A percentile compares a stretch with the other conserved stretches of the same genome.
Conservation (phyloP, 1,140 invertebrate genomes). For the Apis florea region DNA sequence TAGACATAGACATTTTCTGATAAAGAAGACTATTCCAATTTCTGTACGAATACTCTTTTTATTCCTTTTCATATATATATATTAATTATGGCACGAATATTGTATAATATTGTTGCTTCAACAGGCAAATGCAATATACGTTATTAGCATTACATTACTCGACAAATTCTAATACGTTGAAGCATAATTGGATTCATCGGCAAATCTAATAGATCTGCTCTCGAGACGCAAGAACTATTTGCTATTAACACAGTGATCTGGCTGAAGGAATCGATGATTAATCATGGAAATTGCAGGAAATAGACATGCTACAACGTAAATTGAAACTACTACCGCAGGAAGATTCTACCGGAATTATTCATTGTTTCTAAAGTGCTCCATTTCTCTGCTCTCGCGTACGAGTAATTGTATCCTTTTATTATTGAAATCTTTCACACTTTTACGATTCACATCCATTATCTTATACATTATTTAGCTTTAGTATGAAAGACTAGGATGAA, state of each 20-base stretch:
- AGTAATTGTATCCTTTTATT: not conserved
- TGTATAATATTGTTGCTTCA: not conserved
- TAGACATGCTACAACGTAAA: not conserved
- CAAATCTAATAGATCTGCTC: not conserved
- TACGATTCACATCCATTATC: too few relatives aligned
- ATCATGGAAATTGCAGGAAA: conserved; percentile 20
- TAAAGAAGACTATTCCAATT: too few relatives aligned
- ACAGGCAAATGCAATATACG: not conserved
- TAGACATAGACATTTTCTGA: too few relatives aligned
- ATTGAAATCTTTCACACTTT: not conserved
- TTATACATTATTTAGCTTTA: not conserved
- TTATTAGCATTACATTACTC: too few relatives aligned
- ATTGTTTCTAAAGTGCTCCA: not conserved
- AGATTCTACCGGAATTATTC: conserved; percentile 2
- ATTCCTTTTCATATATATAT: too few relatives aligned
- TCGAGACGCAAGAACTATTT: not conserved
- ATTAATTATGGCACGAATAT: not conserved
- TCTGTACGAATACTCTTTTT: too few relatives aligned
- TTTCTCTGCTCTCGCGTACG: not conserved
- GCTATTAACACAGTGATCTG: conserved; percentile 9
- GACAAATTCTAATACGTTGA: not conserved
- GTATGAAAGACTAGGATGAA: not conserved
- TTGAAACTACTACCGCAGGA: not conserved
- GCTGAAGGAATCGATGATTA: conserved; percentile 36
- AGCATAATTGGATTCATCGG: not conserved